These are phyloP conservation scores for Montipora cactus DNA, from an alignment of 64 coral and sea anemone species.

Conservation along the genomic window DNA sequence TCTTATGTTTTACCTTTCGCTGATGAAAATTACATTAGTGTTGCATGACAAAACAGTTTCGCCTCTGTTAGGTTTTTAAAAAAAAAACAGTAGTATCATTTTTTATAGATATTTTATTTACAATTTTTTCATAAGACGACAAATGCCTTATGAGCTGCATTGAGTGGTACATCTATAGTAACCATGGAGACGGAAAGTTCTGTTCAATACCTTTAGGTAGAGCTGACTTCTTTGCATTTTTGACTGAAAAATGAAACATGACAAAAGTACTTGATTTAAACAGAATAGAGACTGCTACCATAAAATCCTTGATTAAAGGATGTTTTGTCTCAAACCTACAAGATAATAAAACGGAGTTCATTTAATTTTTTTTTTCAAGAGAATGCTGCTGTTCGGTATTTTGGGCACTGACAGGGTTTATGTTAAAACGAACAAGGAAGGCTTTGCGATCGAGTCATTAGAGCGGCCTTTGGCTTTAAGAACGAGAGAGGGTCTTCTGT, in stretches of 20 bases:
- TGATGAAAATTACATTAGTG: background rate
- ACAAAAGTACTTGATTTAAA: background rate
- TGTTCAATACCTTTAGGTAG: constrained; percentile 32
- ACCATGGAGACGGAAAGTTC: background rate
- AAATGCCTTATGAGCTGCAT: background rate
- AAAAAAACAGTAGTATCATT: no score
- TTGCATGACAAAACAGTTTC: background rate
- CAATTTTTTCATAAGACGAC: background rate
- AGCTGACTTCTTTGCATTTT: constrained; percentile 23
- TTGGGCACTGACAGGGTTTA: no score
- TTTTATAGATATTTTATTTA: background rate
- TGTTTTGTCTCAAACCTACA: no score
- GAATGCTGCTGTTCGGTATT: no score
- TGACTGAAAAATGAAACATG: background rate
- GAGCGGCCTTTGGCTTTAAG: no score
- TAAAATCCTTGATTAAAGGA: no score
- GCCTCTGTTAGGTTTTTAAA: background rate
- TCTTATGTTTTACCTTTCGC: background rate
- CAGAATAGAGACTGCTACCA: no score
- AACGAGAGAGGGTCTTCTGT: no score
- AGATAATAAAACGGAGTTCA: no score
- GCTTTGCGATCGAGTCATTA: no score
- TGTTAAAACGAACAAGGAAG: no score
- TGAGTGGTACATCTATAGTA: background rate
- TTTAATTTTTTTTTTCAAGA: no score